Conservation (phyloP, 2,113 vertebrate genomes). For the Indicator indicator region DNA sequence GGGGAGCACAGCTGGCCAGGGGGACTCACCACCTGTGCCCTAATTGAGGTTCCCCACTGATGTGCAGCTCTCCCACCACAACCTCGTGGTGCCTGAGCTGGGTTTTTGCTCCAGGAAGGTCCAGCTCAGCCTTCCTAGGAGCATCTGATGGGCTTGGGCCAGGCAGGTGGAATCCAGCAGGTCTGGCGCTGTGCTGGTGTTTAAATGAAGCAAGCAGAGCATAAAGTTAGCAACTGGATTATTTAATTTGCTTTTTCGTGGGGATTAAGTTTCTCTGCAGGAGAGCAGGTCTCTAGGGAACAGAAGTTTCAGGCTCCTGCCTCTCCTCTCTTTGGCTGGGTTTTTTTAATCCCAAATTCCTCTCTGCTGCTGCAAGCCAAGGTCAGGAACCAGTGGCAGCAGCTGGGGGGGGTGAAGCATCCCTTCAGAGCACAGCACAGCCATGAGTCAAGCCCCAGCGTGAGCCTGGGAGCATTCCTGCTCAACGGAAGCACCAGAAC, state of each 20-base stretch:
- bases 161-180: neutral
- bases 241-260: constrained; percentile 41
- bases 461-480: rapidly evolving
- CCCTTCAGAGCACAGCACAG: neutral
- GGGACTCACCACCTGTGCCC: rapidly evolving
- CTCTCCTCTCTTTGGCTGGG: neutral
- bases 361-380: neutral
- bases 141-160: neutral
- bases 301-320: constrained; percentile 10
- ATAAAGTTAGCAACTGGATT: constrained; percentile 1
- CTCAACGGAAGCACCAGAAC: neutral
- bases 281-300: constrained; percentile 41
- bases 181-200: neutral
- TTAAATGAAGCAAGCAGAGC: neutral
- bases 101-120: neutral
- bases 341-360: constrained; percentile 30
- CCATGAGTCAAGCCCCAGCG: neutral
- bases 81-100: neutral
- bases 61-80: neutral
- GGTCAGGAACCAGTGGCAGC: neutral
- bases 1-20: rapidly evolving
- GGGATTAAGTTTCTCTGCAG: constrained; percentile 54
- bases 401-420: neutral
- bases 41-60: neutral
- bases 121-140: neutral